Conservation (phyloP, 2,888 invertebrate genomes). For the Tetheella fluctuosa region DNA sequence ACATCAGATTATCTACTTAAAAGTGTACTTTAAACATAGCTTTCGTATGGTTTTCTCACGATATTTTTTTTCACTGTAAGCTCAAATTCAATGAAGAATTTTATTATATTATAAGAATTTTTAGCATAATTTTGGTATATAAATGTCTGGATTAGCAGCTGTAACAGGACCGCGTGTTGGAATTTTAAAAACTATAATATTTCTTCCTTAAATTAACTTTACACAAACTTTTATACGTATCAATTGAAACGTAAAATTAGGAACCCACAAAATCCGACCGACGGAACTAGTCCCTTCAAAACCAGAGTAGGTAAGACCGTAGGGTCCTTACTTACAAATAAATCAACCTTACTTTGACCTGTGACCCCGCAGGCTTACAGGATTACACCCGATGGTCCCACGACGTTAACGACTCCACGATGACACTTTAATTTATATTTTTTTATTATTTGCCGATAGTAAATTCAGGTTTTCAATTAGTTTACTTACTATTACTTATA, state of each 20-base stretch:
- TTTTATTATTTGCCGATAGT: conserved; percentile 33
- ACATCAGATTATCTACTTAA: too few relatives aligned
- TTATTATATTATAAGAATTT: too few relatives aligned
- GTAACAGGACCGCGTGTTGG: background rate
- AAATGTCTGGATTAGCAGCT: background rate
- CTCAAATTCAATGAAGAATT: too few relatives aligned
- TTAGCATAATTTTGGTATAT: too few relatives aligned
- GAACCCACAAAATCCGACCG: conserved; percentile 11
- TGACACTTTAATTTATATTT: conserved; percentile 55
- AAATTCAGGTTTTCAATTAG: conserved; percentile 5
- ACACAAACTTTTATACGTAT: background rate
- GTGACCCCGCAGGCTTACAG: conserved; percentile 52
- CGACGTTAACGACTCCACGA: conserved; percentile 61
- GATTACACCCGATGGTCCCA: conserved; percentile 42
- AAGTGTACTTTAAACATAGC: too few relatives aligned
- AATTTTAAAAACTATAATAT: background rate
- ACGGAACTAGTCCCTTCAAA: conserved; percentile 21
- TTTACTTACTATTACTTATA: too few relatives aligned
- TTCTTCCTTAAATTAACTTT: background rate
- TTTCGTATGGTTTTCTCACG: too few relatives aligned
- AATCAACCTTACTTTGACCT: conserved; percentile 72
- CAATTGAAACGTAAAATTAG: conserved; percentile 10
- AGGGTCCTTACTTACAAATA: conserved; percentile 46
- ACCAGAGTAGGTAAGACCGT: conserved; percentile 5
- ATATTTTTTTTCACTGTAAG: too few relatives aligned